Evolutionary conservation across 2,797 vertebrate species (phyloP).

Genomic region (Sebastes nivosus): DNA sequence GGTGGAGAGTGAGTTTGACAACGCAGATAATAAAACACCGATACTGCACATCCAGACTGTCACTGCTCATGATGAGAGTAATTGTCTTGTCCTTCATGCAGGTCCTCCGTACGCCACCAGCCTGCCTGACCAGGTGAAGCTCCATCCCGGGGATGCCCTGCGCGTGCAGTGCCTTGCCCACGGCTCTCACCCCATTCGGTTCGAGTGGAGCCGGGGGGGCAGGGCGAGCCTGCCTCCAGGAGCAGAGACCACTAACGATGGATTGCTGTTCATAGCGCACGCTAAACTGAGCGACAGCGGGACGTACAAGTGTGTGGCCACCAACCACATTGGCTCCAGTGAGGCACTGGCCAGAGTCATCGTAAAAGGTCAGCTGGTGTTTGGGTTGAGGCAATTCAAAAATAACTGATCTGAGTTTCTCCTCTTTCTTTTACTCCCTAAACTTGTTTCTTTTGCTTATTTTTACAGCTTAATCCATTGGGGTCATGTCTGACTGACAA

Average conservation of each 20-base stretch:
- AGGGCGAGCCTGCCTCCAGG: constrained; percentile 68
- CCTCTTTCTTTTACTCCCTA: not conserved
- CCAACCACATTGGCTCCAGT: constrained; percentile 87
- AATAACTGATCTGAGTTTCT: not conserved
- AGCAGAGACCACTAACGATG: constrained; percentile 63
- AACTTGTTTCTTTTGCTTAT: not conserved
- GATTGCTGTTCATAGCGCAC: constrained; percentile 79
- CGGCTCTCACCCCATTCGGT: constrained; percentile 88
- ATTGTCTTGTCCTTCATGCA: constrained; percentile 25
- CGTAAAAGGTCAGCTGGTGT: constrained; percentile 84
- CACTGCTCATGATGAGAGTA: not conserved
- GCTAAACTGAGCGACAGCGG: constrained; percentile 77
- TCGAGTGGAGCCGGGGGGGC: constrained; percentile 85
- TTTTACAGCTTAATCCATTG: constrained; percentile 58
- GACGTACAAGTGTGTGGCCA: constrained; percentile 89
- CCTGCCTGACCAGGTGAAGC: constrained; percentile 80
- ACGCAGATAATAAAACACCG: not conserved
- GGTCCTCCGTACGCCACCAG: constrained; percentile 91
- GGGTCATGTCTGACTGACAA: not conserved
- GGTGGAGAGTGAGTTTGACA: constrained; percentile 89
- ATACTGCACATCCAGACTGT: not conserved
- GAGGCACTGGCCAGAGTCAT: constrained; percentile 82
- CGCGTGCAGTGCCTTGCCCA: constrained; percentile 92
- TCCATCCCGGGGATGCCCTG: constrained; percentile 77
- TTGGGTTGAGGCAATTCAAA: not conserved